A percentile compares a stretch with the other conserved stretches of the same genome.
Evolutionary conservation across 2,797 vertebrate species (phyloP).

Genomic region (Sebastes iracundus): DNA sequence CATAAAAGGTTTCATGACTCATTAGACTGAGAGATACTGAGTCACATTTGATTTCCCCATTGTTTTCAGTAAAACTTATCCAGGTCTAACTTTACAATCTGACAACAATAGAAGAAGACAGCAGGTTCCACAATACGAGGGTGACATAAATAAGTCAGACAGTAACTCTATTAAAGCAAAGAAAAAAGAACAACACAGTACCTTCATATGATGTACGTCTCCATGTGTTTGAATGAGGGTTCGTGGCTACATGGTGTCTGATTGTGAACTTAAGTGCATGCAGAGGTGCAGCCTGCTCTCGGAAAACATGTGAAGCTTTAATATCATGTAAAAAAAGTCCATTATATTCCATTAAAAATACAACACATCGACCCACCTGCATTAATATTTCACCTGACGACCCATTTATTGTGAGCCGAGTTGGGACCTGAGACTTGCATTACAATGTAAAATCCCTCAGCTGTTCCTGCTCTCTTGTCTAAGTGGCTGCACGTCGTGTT

Average conservation of each 20-base stretch:
- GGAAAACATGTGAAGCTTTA: constrained; percentile 18
- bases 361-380: constrained; percentile 51
- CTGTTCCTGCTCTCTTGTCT: constrained; percentile 33
- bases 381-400: constrained; percentile 75
- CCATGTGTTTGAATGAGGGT: not conserved
- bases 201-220: not conserved
- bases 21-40: not conserved
- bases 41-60: not conserved
- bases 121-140: constrained; percentile 36
- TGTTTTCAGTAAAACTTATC: not conserved
- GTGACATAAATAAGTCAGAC: constrained; percentile 58
- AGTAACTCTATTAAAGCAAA: constrained; percentile 23
- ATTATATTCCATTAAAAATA: constrained; percentile 72
- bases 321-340: constrained; percentile 65
- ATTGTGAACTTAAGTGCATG: not conserved
- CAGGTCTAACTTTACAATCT: not conserved
- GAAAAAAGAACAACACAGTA: not conserved
- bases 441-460: constrained; percentile 44
- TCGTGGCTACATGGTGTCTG: not conserved
- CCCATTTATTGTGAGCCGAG: constrained; percentile 65
- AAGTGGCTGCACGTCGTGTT: constrained; percentile 34
- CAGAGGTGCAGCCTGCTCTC: not conserved
- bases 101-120: constrained; percentile 29
- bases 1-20: not conserved
- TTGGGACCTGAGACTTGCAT: constrained; percentile 38